Conservation (phyloP, 2,113 vertebrate genomes). For the Callocephalon fimbriatum region DNA sequence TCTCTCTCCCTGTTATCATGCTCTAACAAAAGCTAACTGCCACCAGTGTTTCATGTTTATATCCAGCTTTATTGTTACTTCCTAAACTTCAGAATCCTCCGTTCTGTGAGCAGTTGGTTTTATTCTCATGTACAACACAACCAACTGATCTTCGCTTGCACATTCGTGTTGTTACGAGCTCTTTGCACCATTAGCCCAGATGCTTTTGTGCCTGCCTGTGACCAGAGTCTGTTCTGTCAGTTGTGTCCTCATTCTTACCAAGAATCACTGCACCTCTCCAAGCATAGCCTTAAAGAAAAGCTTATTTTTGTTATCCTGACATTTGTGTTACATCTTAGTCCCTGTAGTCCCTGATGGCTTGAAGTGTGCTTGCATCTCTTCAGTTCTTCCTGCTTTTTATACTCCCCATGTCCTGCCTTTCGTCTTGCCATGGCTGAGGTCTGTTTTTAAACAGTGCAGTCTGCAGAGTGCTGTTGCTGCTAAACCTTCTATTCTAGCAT, state of each 20-base stretch:
- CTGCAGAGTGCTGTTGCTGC: neutral
- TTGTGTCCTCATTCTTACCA: neutral
- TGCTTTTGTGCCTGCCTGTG: neutral
- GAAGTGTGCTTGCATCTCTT: neutral
- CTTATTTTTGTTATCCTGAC: neutral
- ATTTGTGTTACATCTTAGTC: neutral
- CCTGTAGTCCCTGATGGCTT: neutral
- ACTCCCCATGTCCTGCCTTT: neutral
- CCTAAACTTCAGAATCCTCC: neutral
- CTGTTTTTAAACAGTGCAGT: neutral
- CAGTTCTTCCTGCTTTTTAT: neutral
- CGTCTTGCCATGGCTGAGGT: neutral
- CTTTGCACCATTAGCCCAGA: neutral
- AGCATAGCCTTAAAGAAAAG: neutral
- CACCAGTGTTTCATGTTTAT: neutral
- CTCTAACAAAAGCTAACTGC: neutral
- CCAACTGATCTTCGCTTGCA: neutral
- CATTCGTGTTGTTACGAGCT: neutral
- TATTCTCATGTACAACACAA: neutral
- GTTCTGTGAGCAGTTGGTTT: neutral
- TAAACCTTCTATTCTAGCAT: neutral
- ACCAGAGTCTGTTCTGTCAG: neutral
- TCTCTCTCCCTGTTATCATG: neutral
- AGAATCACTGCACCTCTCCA: neutral
- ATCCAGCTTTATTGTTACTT: neutral